Conservation (phyloP, 2,113 vertebrate species). For the Furnarius figulus region DNA sequence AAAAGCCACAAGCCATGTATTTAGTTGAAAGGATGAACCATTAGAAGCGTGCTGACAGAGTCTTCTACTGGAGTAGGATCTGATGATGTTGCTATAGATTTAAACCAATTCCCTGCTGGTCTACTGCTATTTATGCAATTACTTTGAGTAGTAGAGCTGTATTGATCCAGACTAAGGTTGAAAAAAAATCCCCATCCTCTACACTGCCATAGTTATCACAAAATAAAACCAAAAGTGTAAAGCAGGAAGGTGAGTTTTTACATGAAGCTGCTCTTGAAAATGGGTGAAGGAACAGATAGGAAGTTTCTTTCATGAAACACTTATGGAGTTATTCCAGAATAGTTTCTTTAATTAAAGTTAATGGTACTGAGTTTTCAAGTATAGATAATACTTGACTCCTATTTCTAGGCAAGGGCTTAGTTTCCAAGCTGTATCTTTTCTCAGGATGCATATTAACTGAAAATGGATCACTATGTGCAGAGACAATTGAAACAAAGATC, state of each 20-base stretch:
- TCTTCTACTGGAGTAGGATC: background rate
- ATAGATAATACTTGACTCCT: background rate
- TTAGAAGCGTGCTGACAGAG: background rate
- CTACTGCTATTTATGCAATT: constrained; percentile 12
- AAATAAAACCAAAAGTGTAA: background rate
- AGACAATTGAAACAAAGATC: background rate
- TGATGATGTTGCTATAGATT: background rate
- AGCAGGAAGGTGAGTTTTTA: background rate
- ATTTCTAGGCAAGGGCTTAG: background rate
- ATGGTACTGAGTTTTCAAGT: background rate
- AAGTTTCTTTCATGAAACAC: background rate
- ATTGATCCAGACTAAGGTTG: background rate
- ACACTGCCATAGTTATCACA: background rate
- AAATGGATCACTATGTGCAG: background rate
- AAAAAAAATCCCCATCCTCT: background rate
- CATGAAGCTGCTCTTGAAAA: background rate
- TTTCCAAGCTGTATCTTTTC: background rate
- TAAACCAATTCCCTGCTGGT: constrained; percentile 1
- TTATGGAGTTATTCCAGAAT: background rate
- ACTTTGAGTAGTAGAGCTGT: background rate
- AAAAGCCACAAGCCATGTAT: background rate
- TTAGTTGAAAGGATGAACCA: background rate
- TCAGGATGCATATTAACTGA: background rate
- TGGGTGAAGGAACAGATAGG: background rate
- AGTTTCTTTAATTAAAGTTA: background rate